These are phyloP conservation scores for Bedellia somnulentella DNA, from an alignment of 2,888 invertebrate genomes.

Conservation along the genomic window DNA sequence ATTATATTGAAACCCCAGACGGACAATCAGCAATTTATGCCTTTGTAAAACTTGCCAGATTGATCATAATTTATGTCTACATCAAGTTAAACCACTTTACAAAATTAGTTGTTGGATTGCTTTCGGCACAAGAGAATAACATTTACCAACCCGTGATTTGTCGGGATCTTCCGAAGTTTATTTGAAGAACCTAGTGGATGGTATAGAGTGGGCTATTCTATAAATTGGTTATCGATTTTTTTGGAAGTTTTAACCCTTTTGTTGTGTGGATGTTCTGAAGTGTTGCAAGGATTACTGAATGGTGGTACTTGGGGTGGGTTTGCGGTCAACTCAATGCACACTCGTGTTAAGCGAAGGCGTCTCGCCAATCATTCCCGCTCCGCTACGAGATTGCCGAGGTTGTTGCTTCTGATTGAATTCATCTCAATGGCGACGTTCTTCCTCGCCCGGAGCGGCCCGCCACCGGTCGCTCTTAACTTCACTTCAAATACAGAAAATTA, in stretches of 20 bases:
- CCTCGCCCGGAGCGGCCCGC: conserved; percentile 20
- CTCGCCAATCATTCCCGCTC: conserved; percentile 36
- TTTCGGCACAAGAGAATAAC: too few relatives aligned
- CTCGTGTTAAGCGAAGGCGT: conserved; percentile 22
- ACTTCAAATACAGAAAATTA: conserved; percentile 36
- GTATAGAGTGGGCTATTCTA: too few relatives aligned
- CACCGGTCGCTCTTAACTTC: conserved; percentile 20
- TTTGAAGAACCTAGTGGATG: too few relatives aligned
- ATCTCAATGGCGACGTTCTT: conserved; percentile 11
- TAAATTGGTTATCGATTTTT: conserved; percentile 2
- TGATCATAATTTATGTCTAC: too few relatives aligned
- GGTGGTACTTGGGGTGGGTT: conserved; percentile 17
- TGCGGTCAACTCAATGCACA: conserved; percentile 39
- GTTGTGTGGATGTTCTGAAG: conserved; percentile 21
- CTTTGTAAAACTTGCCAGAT: too few relatives aligned
- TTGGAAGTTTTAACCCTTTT: conserved; percentile 18
- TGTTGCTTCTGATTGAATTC: conserved; percentile 54
- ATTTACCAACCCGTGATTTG: too few relatives aligned
- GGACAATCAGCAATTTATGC: too few relatives aligned
- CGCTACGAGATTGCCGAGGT: conserved; percentile 44
- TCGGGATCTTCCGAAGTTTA: too few relatives aligned
- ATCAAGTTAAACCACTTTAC: too few relatives aligned
- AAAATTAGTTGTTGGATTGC: too few relatives aligned
- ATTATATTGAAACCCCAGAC: conserved; percentile 36
- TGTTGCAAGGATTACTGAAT: conserved; percentile 24